Evolutionary conservation across 2,797 vertebrate species (phyloP).

Genomic region (Pseudotriccus pelzelni): DNA sequence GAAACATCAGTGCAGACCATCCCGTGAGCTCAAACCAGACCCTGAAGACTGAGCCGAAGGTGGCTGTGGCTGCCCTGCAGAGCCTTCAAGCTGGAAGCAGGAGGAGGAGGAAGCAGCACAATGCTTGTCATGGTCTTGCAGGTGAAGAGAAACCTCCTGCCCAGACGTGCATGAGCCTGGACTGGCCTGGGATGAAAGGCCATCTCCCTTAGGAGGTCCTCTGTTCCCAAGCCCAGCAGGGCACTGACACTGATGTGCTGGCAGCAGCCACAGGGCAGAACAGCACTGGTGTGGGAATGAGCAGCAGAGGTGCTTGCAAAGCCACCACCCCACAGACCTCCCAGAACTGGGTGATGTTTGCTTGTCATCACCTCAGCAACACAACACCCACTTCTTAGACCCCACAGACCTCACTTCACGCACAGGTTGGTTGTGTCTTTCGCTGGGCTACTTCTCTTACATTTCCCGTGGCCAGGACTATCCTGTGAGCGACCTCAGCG

Average conservation of each 20-base stretch:
- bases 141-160: not conserved
- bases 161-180: not conserved
- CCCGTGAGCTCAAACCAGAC: fast-evolving
- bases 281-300: not conserved
- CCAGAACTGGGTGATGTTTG: fast-evolving
- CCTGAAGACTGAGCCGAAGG: not conserved
- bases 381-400: not conserved
- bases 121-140: fast-evolving
- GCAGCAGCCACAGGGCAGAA: not conserved
- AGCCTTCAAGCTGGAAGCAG: not conserved
- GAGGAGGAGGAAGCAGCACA: not conserved
- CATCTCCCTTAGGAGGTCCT: not conserved
- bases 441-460: not conserved
- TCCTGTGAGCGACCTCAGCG: not conserved
- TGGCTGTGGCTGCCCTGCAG: not conserved
- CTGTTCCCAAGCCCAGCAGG: not conserved
- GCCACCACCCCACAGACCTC: not conserved
- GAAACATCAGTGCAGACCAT: not conserved
- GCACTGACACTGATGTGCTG: not conserved
- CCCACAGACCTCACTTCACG: fast-evolving
- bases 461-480: not conserved
- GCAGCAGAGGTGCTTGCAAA: not conserved
- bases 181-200: fast-evolving
- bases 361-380: not conserved
- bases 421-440: fast-evolving